Conservation (phyloP, 2,113 vertebrate genomes). For the Leiothrix lutea region DNA sequence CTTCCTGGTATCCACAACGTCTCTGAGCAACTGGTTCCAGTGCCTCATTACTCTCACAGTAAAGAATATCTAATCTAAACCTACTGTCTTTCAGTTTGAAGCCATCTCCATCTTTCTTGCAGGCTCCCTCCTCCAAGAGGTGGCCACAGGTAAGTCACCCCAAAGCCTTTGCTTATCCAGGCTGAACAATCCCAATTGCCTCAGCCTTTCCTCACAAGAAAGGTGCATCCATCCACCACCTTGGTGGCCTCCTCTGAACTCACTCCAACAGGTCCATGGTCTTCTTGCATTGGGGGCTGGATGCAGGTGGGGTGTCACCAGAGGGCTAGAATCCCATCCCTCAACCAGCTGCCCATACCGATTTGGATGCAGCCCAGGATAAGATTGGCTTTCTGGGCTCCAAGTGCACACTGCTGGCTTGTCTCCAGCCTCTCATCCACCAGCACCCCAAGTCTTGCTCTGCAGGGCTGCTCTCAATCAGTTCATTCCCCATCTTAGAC, state of each 20-base stretch:
- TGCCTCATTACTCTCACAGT: background rate
- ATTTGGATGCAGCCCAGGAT: background rate
- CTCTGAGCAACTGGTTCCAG: background rate
- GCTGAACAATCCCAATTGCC: background rate
- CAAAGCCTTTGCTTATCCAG: background rate
- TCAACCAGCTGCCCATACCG: background rate
- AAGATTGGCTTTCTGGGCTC: background rate
- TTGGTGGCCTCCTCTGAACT: background rate
- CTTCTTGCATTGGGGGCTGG: background rate
- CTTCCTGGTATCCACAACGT: background rate
- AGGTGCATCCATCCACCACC: background rate
- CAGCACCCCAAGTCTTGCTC: background rate
- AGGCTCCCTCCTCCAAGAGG: background rate
- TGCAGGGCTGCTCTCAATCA: accelerated
- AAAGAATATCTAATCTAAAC: background rate
- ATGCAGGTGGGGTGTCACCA: background rate
- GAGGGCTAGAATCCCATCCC: background rate
- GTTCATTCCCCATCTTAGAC: background rate
- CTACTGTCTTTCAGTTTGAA: background rate
- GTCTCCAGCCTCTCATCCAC: background rate
- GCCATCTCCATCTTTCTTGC: background rate
- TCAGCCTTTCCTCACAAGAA: background rate
- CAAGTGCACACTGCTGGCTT: background rate
- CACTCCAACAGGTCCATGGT: background rate
- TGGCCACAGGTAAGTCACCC: too few relatives aligned